Base-by-base conservation (phyloP, 1,140 invertebrate species). In the Caenorhabditis tropicalis region DNA sequence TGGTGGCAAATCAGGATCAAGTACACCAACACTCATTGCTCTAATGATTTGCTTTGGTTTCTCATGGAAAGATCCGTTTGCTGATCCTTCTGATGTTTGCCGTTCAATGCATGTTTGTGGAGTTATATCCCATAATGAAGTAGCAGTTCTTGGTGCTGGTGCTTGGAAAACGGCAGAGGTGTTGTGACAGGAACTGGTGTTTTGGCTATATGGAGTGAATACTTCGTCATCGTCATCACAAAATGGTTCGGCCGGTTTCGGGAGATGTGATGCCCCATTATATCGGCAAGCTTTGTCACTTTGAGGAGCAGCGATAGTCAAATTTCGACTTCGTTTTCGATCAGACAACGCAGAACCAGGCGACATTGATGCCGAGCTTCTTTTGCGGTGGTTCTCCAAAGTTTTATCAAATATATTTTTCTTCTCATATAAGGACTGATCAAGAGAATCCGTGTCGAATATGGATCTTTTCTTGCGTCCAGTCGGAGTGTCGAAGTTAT, bases 31-130 rank as follows among this genome's bases (percentile, higher is more conserved):
- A 24, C 65, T 74, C 65, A 74, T 74, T 24, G 65, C 65, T 27
- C 65, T 39, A n/a, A 74, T 10, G 10, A 74, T 74, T 74, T 43
- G 65, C 36, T 74, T 74, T 31, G 65, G 65, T 74, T 36, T 39
- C 15, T 74, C 65, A 12, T 43, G 65, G n/a, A 74, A 74, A 21
- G 65, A 74, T 74, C 65, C 65, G 36, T 74, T 74, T 2, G 36
- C 65, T 27, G 65, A 74, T 6, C 36, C 43, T 24, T 74, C 65
- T 1, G 65, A 74, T 12, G 36, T 24, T 74, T 74, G 43, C 29
- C 65, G 65, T 24, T 74, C 65, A 43, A 74, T 19, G 4, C 10
- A 2, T 3, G 10, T 74, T 6, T 33, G 36, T 12, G 65, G 36
- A 21, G 36, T 36, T 36, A 74, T 24, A 46, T 74, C 65, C 33